Evolutionary conservation across 2,888 invertebrate genomes (phyloP).

Genomic region (Drosophila infuscata): DNA sequence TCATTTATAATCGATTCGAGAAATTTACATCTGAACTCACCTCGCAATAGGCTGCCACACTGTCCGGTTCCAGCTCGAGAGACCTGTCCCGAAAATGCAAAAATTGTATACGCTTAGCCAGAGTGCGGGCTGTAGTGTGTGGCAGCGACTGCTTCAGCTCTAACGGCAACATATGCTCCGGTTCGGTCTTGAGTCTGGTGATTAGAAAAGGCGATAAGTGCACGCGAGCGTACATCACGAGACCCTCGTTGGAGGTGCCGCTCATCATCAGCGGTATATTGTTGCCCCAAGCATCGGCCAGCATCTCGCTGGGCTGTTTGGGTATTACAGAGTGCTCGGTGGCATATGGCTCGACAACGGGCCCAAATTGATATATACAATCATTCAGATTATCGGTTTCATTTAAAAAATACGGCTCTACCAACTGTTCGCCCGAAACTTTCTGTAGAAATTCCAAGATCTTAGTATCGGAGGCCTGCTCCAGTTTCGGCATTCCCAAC

Average conservation of each 20-base stretch:
- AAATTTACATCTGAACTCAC: conserved; percentile 44
- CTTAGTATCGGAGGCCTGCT: conserved; percentile 66
- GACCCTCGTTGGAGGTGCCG: conserved; percentile 83
- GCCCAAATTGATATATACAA: conserved; percentile 81
- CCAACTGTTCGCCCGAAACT: conserved; percentile 59
- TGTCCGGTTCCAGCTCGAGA: conserved; percentile 68
- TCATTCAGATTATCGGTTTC: conserved; percentile 72
- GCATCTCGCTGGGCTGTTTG: conserved; percentile 71
- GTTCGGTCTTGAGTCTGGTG: conserved; percentile 65
- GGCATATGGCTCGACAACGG: conserved; percentile 82
- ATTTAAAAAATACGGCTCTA: conserved; percentile 74
- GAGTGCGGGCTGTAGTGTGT: conserved; percentile 51
- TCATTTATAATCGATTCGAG: too few relatives aligned
- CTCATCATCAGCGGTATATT: conserved; percentile 83
- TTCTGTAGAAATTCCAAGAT: conserved; percentile 64
- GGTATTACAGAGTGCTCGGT: conserved; percentile 74
- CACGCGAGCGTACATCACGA: conserved; percentile 76
- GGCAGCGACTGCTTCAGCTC: conserved; percentile 66
- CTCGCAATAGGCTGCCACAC: conserved; percentile 81
- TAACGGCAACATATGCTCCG: conserved; percentile 77
- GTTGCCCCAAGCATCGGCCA: conserved; percentile 81
- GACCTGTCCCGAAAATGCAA: conserved; percentile 76
- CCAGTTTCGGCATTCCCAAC: conserved; percentile 69
- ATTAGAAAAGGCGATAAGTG: conserved; percentile 68
- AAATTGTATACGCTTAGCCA: conserved; percentile 59